Percentiles rank a stretch among this genome's conserved stretches.
Evolutionary conservation across 2,113 vertebrate genomes (phyloP).

Genomic region (Gallinago media): DNA sequence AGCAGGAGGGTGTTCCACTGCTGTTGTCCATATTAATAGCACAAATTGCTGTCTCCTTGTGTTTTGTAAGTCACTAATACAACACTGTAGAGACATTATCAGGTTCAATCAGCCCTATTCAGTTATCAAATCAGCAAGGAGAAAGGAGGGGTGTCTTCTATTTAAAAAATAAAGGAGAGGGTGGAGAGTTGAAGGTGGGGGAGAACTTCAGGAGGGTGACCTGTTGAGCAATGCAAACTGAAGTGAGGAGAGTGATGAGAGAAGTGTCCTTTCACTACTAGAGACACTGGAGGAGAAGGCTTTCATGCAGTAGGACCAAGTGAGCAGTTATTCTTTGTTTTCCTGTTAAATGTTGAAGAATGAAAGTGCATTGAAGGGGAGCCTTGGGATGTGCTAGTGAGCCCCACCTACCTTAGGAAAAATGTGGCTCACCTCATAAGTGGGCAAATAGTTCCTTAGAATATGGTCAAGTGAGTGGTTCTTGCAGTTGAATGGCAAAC

Average conservation of each 20-base stretch:
- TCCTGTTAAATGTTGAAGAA: not conserved
- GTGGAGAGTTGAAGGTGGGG: not conserved
- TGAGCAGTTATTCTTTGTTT: not conserved
- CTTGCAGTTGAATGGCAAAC: not conserved
- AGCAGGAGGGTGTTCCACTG: not conserved
- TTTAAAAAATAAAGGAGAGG: not conserved
- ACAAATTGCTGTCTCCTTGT: not conserved
- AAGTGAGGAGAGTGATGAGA: not conserved
- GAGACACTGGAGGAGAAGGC: not conserved
- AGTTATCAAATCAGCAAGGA: not conserved
- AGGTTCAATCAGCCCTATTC: not conserved
- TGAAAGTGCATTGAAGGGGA: not conserved
- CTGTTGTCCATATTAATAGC: not conserved
- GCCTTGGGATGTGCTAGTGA: not conserved
- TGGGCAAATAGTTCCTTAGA: not conserved
- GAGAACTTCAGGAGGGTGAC: not conserved
- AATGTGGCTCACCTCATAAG: not conserved
- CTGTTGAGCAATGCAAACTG: not conserved
- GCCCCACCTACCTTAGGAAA: not conserved
- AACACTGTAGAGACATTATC: not conserved
- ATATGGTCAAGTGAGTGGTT: not conserved
- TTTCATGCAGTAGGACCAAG: not conserved
- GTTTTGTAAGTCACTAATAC: not conserved
- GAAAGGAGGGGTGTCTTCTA: not conserved
- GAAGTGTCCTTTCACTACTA: not conserved